phyloP scores from a whole-genome alignment of 2,888 invertebrate genomes.

The Margaritifera margaritifera region DNA sequence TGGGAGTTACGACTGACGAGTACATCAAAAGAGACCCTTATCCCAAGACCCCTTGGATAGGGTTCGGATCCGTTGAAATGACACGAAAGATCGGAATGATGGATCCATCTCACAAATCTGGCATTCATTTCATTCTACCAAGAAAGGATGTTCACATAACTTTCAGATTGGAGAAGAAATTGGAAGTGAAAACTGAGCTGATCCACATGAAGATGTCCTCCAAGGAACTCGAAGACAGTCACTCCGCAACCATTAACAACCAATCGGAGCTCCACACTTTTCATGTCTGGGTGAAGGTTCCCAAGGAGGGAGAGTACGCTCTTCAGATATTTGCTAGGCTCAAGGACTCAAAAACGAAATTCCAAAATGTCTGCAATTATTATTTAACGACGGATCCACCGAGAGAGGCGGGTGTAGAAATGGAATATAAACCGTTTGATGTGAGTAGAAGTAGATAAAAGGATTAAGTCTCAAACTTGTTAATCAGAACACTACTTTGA shows the following conservation, averaged over 20 bases:
- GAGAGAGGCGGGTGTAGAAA: conserved; percentile 18
- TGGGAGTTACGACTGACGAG: conserved; percentile 11
- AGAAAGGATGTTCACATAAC: conserved; percentile 32
- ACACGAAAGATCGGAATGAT: conserved; percentile 23
- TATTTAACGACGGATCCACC: conserved; percentile 36
- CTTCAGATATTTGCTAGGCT: conserved; percentile 24
- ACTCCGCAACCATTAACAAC: conserved; percentile 21
- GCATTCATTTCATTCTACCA: conserved; percentile 31
- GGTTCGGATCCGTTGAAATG: conserved; percentile 33
- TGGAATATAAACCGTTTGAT: conserved; percentile 33
- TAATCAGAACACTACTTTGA: no score
- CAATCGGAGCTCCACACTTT: conserved; percentile 25
- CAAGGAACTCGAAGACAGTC: no score
- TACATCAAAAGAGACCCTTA: conserved; percentile 17
- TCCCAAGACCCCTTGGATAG: conserved; percentile 27
- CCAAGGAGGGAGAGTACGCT: conserved; percentile 33
- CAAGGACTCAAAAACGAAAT: conserved; percentile 8
- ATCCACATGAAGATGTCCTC: not conserved
- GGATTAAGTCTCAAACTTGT: no score
- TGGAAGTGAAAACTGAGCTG: conserved; percentile 18
- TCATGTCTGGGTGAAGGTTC: conserved; percentile 24
- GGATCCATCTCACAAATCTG: conserved; percentile 33
- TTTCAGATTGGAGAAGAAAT: conserved; percentile 20
- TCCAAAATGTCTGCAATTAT: conserved; percentile 35
- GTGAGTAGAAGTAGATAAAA: conserved; percentile 6